Conservation (phyloP, 2,797 vertebrate species). For the Megalops cyprinoides region DNA sequence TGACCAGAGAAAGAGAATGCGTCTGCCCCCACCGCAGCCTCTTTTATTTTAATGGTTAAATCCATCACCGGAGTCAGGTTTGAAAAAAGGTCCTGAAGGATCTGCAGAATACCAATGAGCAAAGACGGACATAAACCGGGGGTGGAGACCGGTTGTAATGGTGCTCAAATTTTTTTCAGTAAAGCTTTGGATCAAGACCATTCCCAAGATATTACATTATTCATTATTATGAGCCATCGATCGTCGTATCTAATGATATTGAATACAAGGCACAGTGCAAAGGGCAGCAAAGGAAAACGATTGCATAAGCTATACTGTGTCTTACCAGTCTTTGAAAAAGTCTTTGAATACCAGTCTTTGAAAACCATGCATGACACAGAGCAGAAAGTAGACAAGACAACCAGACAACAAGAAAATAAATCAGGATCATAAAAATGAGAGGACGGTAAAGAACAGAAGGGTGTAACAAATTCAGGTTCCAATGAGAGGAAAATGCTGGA, state of each 20-base stretch:
- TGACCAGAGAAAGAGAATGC: conserved; percentile 2
- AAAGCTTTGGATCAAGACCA: neutral
- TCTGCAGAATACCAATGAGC: conserved; percentile 21
- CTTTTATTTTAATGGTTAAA: conserved; percentile 11
- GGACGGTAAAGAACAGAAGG: no score
- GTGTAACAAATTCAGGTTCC: no score
- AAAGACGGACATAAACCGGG: neutral
- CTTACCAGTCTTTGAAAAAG: no score
- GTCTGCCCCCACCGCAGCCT: neutral
- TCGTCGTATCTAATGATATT: neutral
- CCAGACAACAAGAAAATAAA: no score
- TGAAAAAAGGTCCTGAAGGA: neutral
- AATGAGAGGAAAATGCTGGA: no score
- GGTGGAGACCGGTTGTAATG: neutral
- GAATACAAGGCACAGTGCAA: neutral
- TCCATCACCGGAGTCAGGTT: neutral
- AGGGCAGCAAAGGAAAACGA: neutral
- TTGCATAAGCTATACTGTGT: neutral
- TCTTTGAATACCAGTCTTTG: no score
- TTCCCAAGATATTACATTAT: neutral
- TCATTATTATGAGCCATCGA: neutral
- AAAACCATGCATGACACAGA: no score
- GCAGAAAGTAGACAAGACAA: no score
- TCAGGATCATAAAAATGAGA: no score
- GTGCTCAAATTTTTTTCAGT: neutral